phyloP scores from a whole-genome alignment of 2,888 invertebrate species.

The Tinea semifulvella region DNA sequence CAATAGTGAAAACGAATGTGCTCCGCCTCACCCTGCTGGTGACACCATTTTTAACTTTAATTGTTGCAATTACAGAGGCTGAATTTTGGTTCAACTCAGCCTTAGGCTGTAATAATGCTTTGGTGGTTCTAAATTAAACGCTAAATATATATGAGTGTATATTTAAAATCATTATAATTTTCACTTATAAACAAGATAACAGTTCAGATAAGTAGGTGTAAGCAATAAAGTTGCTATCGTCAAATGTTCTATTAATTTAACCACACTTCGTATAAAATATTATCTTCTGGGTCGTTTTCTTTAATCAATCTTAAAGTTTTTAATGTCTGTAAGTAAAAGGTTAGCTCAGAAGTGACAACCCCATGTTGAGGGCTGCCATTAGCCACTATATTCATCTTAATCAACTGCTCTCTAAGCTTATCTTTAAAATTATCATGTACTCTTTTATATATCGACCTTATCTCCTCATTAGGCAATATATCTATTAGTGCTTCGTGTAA shows the following conservation, averaged over 20 bases:
- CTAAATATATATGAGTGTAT: not conserved
- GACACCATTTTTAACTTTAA: no score
- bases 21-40: no score
- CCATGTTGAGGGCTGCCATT: slow-evolving; percentile 98
- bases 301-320: slow-evolving; percentile 82
- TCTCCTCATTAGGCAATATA: slow-evolving; percentile 82
- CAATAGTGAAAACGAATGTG: no score
- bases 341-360: slow-evolving; percentile 90
- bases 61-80: no score
- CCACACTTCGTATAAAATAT: slow-evolving; percentile 87
- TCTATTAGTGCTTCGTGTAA: slow-evolving; percentile 90
- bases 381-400: slow-evolving; percentile 88
- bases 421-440: slow-evolving; percentile 89
- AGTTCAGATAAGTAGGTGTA: not conserved
- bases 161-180: slow-evolving; percentile 3
- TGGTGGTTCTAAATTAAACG: not conserved
- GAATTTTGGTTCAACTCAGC: no score
- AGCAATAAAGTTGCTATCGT: not conserved
- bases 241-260: slow-evolving; percentile 51
- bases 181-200: slow-evolving; percentile 4
- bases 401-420: slow-evolving; percentile 83
- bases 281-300: slow-evolving; percentile 75
- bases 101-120: no score
- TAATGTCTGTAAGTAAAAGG: slow-evolving; percentile 89
- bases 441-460: slow-evolving; percentile 77